phyloP scores from a whole-genome alignment of 1,140 invertebrate species.

The Aphelinus atriplicis region DNA sequence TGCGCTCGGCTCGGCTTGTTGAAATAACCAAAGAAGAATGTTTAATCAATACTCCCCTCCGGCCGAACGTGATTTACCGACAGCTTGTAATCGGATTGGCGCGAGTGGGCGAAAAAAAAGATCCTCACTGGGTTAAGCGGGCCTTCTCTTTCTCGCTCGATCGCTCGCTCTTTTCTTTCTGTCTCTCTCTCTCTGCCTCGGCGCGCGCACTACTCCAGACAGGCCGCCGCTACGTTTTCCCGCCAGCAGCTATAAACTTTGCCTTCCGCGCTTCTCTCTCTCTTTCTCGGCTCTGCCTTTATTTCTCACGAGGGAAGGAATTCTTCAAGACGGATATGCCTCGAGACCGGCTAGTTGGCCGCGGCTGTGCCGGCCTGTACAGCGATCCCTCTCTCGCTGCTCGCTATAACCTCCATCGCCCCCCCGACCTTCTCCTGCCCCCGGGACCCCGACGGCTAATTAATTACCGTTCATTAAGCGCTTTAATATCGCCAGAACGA shows the following conservation, averaged over 20 bases:
- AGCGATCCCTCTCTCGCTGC: conserved; percentile 13
- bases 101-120: conserved; percentile 36
- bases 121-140: conserved; percentile 48
- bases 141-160: conserved; percentile 43
- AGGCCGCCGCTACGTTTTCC: conserved; percentile 47
- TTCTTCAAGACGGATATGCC: conserved; percentile 58
- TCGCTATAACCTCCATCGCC: too few species aligned
- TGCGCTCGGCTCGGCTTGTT: neutral
- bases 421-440: too few species aligned
- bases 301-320: conserved; percentile 61
- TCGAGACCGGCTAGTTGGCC: conserved; percentile 42
- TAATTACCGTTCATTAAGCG: conserved; percentile 61
- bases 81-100: conserved; percentile 24
- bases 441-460: conserved; percentile 46
- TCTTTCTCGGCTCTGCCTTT: conserved; percentile 45
- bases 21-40: conserved; percentile 28
- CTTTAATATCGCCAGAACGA: conserved; percentile 61
- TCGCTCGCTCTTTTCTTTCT: neutral
- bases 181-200: conserved; percentile 3
- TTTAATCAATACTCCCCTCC: conserved; percentile 15
- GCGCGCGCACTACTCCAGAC: neutral
- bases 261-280: conserved; percentile 31
- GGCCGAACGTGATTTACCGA: conserved; percentile 15
- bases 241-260: conserved; percentile 49
- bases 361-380: conserved; percentile 34